These are phyloP conservation scores for Acridotheres tristis DNA, from an alignment of 2,797 vertebrate species.

Conservation along the genomic window DNA sequence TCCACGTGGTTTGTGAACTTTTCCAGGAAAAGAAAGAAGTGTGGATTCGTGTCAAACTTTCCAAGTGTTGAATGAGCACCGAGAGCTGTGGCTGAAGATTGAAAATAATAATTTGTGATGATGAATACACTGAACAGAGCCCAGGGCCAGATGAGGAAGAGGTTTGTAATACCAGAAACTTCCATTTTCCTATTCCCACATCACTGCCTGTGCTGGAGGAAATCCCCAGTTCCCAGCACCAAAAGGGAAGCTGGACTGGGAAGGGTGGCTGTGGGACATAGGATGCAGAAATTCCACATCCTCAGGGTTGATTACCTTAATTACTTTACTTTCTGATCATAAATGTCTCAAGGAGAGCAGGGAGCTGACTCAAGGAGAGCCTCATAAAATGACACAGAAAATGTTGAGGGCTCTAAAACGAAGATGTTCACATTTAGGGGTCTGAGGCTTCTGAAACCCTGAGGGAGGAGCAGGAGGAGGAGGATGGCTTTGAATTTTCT, in stretches of 20 bases:
- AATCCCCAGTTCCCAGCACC: neutral
- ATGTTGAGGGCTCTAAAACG: neutral
- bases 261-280: rapidly evolving
- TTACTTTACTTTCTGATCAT: neutral
- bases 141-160: neutral
- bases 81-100: neutral
- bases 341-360: neutral
- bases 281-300: neutral
- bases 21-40: neutral
- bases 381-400: neutral
- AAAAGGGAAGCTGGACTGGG: neutral
- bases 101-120: neutral
- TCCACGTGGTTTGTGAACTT: neutral
- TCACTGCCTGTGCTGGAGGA: neutral
- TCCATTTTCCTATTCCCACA: neutral
- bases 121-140: neutral
- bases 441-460: neutral
- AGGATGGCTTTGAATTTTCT: neutral
- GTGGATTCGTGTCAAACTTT: neutral
- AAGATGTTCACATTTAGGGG: neutral
- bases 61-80: neutral
- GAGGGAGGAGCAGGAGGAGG: neutral
- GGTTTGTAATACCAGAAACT: neutral
- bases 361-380: neutral
- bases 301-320: neutral